phyloP scores from a whole-genome alignment of 2,797 vertebrate genomes.

The Alfaro cultratus region DNA sequence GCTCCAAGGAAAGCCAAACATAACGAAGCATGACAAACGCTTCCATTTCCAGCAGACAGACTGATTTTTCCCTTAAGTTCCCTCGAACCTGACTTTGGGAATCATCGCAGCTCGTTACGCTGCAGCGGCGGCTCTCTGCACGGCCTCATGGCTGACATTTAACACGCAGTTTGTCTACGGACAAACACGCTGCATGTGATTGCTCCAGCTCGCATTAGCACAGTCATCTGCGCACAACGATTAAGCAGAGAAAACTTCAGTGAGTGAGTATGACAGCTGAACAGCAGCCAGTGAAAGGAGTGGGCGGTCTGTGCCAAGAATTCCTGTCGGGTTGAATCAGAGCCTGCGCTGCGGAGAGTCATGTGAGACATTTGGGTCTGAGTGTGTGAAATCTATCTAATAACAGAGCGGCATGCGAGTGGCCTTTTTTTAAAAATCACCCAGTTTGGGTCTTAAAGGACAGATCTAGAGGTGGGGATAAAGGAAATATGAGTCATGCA shows the following conservation, averaged over 20 bases:
- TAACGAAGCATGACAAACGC: constrained; percentile 64
- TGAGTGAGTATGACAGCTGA: constrained; percentile 62
- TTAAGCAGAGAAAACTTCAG: constrained; percentile 51
- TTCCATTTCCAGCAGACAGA: constrained; percentile 58
- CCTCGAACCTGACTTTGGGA: constrained; percentile 56
- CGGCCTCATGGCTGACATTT: constrained; percentile 29
- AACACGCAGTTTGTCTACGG: constrained; percentile 20
- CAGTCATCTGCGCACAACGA: constrained; percentile 34
- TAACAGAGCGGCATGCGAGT: constrained; percentile 30
- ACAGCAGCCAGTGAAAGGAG: constrained; percentile 70
- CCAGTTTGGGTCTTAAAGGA: constrained; percentile 11
- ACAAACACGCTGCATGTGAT: constrained; percentile 37
- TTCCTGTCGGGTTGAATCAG: constrained; percentile 71
- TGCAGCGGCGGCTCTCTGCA: constrained; percentile 20
- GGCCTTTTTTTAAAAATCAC: neutral
- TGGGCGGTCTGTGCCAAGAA: constrained; percentile 67
- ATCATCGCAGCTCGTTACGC: constrained; percentile 43
- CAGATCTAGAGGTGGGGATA: too few species aligned
- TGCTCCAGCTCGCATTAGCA: constrained; percentile 24
- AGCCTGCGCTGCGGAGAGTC: constrained; percentile 49
- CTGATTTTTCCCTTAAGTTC: constrained; percentile 52
- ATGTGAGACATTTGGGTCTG: constrained; percentile 40
- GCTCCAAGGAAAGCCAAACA: constrained; percentile 43
- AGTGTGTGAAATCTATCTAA: constrained; percentile 64
- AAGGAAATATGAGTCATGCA: constrained; percentile 4